Base-by-base conservation (phyloP, 1,140 invertebrate genomes). In the Diorhabda sublineata region DNA sequence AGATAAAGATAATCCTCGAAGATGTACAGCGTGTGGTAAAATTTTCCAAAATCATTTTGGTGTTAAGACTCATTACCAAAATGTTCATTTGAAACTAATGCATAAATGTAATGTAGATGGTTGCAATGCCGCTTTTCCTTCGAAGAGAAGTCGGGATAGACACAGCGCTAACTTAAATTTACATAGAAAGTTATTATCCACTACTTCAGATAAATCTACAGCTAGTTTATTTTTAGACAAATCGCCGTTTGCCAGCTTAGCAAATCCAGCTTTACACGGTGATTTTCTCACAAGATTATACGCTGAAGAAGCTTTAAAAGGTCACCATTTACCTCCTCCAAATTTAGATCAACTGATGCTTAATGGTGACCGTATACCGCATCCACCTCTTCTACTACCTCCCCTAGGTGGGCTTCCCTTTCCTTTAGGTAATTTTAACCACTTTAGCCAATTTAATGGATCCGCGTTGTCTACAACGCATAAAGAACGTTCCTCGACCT, bases 41-140 rank as follows among this genome's bases (percentile, higher is more conserved):
- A 87, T 94, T 73, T 98, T 98, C 82, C 93, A 95, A 79, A 98
- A 97, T 77, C 92, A 95, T 77, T 98, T 97, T 77, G 91, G 92
- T n/a, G 90, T 97, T 1, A 97, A 97, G 82, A 95, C 93, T 0
- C 96, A 98, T 78, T 98, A 96, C 82, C 95, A 96, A 84, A 97
- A 95, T 81, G 93, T 96, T 0, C 97, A 98, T 83, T 87, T 98
- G 58, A 98, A 98, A 82, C 81, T 98, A 68, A 96, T 97, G 91
- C 96, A 98, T 82, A 94, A 93, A 77, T 98, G 97, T 83, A 95
- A 91, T 70, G 91, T 98, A 3, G 94, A 97, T 70, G 96, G 96
- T n/a, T 98, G 96, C 79, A 95, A 94, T 80, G 95, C 95, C 0
- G 91, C 94, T 0, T 98, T 98, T 79, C 94, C 94, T n/a, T 97